Evolutionary conservation across 2,797 vertebrate species (phyloP).

Genomic region (Oceanodroma leucorhoa): DNA sequence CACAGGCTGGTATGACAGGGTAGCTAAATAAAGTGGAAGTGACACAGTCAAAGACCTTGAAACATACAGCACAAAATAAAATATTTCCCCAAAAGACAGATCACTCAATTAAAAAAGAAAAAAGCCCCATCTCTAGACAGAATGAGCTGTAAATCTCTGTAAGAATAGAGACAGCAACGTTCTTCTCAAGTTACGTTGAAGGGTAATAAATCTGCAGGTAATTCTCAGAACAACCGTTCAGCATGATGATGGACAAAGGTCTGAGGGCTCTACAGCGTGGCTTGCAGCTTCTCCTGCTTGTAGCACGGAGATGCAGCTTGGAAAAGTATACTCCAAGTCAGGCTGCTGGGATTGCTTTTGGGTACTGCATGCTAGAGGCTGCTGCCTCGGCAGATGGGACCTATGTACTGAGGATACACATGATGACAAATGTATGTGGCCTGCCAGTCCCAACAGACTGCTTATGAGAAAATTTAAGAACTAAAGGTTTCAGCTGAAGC

Average conservation of each 20-base stretch:
- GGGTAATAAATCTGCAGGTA: slow-evolving; percentile 39
- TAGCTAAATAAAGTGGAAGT: slow-evolving; percentile 20
- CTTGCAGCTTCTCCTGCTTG: neutral
- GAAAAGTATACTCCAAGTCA: neutral
- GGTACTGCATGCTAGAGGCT: neutral
- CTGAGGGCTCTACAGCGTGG: neutral
- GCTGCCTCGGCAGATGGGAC: neutral
- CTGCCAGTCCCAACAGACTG: neutral
- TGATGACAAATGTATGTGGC: neutral
- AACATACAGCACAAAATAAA: slow-evolving; percentile 19
- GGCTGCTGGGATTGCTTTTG: neutral
- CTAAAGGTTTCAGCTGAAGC: neutral
- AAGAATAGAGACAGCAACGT: neutral
- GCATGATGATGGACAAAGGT: neutral
- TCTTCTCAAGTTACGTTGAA: neutral
- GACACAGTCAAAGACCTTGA: slow-evolving; percentile 49
- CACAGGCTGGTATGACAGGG: neutral
- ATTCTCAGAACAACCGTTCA: accelerated
- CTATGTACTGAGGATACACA: neutral
- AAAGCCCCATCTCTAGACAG: neutral
- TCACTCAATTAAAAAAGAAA: slow-evolving; percentile 40
- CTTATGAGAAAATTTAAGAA: neutral
- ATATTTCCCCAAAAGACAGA: slow-evolving; percentile 42
- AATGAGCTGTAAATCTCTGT: slow-evolving; percentile 39
- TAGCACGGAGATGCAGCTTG: neutral